Evolutionary conservation across 2,888 invertebrate genomes (phyloP), one percentile per base, ranked within the genome.

Genomic region (Sphinx pinastri): DNA sequence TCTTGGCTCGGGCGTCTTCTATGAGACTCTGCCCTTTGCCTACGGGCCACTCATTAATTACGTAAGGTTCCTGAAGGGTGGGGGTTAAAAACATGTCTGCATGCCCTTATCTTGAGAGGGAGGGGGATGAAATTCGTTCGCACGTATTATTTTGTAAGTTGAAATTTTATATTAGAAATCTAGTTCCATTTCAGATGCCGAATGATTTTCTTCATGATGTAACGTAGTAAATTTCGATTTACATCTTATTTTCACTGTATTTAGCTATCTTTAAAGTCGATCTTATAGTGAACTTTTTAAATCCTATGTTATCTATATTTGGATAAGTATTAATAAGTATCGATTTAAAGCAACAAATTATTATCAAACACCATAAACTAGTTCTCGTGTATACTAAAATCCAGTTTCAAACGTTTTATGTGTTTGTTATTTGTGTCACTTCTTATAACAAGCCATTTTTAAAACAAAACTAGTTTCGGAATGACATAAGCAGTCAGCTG

Each of bases 401-500:
- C 49, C 47, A 47, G 63, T 63, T 63, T 13, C 13, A 63, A 49
- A 68, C 19, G 45, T 68, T 69, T 63, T 16, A 59, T 60, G 16
- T 45, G 5, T 19, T 25, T n/a, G 47, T 63, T 49, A 63, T 63
- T 63, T 12, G 19, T 63, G 49, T 63, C 63, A 25, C 19, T 63
- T 59, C 47, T 63, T 63, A 49, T 49, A 63, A 49, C 63, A 19
- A 2, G 63, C 49, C 13, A 63, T 49, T 63, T 63, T 63, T 60
- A 16, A 60, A 45, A 10, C 45, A 47, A 16, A 47, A 60, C 60
- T 47, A 47, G 11, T 63, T 63, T 7, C 8, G 2, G 16, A 63
- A 63, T 47, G 63, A 49, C 63, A 49, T 63, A 63, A 63, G 49
- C 63, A 13, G 63, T 63, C 63, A 63, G 49, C 63, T 63, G 63